Evolutionary conservation across 2,113 vertebrate species (phyloP).

Genomic region (Colius striatus): DNA sequence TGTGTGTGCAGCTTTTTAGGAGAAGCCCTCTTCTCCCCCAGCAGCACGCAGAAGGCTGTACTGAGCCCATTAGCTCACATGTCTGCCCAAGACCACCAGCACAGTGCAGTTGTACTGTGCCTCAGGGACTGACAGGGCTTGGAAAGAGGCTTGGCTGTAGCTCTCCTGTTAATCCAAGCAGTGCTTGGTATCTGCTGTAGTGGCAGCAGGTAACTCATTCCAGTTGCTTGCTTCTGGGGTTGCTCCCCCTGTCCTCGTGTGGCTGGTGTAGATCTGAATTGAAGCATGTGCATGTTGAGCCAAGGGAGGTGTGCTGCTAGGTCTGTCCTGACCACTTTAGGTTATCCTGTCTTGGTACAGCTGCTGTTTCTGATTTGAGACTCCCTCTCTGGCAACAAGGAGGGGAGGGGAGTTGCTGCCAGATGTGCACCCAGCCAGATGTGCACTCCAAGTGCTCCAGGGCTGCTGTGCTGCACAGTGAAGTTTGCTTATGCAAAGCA

Average conservation of each 20-base stretch:
- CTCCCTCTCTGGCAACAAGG: not conserved
- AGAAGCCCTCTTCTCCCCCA: not conserved
- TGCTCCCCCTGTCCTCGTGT: not conserved
- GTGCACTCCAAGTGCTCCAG: not conserved
- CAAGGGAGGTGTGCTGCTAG: not conserved
- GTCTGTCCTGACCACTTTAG: not conserved
- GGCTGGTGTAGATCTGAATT: not conserved
- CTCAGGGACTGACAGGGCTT: not conserved
- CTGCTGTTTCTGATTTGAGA: not conserved
- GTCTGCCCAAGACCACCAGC: constrained; percentile 20
- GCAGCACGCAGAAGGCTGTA: accelerated
- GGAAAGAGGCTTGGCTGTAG: not conserved
- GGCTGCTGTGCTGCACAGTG: not conserved
- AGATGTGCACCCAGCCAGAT: constrained; percentile 37
- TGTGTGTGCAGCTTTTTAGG: not conserved
- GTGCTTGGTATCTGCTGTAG: not conserved
- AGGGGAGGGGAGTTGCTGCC: not conserved
- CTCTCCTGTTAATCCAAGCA: not conserved
- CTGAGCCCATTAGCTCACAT: not conserved
- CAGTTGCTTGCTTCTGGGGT: not conserved
- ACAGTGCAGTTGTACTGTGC: not conserved
- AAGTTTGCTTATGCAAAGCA: not conserved
- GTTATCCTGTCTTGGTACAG: not conserved
- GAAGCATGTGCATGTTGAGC: accelerated
- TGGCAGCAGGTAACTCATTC: constrained; percentile 10